Evolutionary conservation across 2,888 invertebrate genomes (phyloP), one percentile per base, ranked within the genome.

Genomic region (Sycophila texana): DNA sequence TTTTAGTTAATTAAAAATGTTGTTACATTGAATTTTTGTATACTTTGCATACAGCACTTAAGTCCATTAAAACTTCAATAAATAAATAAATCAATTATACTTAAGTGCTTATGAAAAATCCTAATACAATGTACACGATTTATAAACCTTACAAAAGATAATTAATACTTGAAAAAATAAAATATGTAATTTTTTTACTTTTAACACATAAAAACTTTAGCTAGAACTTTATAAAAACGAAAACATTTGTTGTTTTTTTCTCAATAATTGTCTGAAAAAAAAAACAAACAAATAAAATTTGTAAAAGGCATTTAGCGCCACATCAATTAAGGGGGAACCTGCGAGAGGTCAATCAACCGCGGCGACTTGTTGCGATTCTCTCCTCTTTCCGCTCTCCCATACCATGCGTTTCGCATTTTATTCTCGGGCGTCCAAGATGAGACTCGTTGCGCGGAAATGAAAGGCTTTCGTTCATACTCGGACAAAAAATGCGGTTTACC

Each of bases 311-410:
- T 39, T 39, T 51, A 74, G 16, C 67, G 55, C 63, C 63, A 61
- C 70, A 47, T 75, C 75, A 75, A 75, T 75, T 68, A 53, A 60
- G 58, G 51, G 58, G 49, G 30, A 51, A 58, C 67, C 58, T 13
- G 18, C 30, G 53, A 53, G 68, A 75, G 75, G 75, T 75, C 68
- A 75, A 68, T 75, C 75, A 65, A 71, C 65, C 65, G 63, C 20
- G 18, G 18, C 70, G 18, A 71, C 49, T 63, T 18, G 68, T 53
- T 68, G 67, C 58, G 60, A 51, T 20, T 60, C 39, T 20, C 39
- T 61, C 39, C 51, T 22, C 39, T 51, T 22, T 14, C 51, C 22
- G 39, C 20, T 66, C 39, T 30, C 10, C 5, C 14, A 10, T 51
- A 39, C 39, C 39, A 39, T 39, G 39, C 53, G n/a, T 13, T 2